phyloP scores from a whole-genome alignment of 2,888 invertebrate species.

The Rotaria magnacalcarata region DNA sequence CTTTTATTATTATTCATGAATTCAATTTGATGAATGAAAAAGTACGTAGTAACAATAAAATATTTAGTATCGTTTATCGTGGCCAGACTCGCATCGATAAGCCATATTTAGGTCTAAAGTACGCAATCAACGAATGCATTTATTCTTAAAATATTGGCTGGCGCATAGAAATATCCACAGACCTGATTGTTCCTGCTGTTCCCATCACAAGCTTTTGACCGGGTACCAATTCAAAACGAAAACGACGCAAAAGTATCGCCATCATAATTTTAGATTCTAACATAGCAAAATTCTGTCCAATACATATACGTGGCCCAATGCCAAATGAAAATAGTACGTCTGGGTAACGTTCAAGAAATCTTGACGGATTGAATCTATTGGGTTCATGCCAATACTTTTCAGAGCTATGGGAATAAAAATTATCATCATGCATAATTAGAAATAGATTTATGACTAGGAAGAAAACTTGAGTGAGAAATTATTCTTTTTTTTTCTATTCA shows the following conservation, averaged over 20 bases:
- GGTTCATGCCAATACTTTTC: conserved; percentile 20
- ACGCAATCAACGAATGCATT: not conserved
- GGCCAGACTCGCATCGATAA: not conserved
- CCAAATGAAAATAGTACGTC: not conserved
- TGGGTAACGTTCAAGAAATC: not conserved
- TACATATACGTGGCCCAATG: not conserved
- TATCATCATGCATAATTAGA: no score
- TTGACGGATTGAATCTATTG: not conserved
- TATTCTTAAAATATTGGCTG: not conserved
- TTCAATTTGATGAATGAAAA: no score
- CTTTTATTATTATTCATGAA: no score
- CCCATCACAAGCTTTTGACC: not conserved
- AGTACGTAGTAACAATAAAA: no score
- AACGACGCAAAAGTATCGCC: no score
- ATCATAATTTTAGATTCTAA: no score
- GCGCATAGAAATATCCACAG: no score
- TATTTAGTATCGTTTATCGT: not conserved
- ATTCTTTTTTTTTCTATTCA: no score
- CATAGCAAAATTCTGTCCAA: not conserved
- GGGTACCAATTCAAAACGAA: not conserved
- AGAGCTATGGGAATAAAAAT: not conserved
- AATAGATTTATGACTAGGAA: no score
- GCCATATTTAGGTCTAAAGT: not conserved
- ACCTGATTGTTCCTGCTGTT: not conserved
- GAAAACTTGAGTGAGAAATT: no score